Percentiles rank a stretch among this genome's conserved stretches.
phyloP scores from a whole-genome alignment of 2,888 invertebrate species.

The Folsomia candida region DNA sequence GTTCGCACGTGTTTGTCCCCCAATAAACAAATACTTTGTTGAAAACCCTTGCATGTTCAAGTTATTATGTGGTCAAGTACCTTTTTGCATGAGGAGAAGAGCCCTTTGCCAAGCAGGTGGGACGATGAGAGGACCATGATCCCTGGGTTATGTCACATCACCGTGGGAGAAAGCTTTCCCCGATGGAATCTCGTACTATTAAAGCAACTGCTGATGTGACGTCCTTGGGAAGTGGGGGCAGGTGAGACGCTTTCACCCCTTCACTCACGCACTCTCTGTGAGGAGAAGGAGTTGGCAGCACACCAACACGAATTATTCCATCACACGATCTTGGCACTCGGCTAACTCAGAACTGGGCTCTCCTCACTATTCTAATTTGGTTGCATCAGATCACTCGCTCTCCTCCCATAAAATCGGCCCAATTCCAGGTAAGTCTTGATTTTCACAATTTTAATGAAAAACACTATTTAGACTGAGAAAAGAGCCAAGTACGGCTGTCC shows the following conservation, averaged over 20 bases:
- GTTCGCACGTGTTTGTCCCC: too few species aligned
- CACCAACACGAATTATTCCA: too few species aligned
- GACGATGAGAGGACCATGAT: not conserved
- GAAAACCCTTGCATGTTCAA: too few species aligned
- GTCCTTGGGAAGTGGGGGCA: not conserved
- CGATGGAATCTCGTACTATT: not conserved
- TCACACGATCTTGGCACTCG: too few species aligned
- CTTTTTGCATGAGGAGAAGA: too few species aligned
- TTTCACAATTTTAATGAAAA: too few species aligned
- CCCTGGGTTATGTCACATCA: not conserved
- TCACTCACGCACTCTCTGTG: not conserved
- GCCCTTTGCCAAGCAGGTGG: not conserved
- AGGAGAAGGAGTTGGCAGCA: not conserved
- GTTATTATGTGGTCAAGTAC: too few species aligned
- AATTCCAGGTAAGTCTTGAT: not conserved
- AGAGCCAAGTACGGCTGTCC: too few species aligned
- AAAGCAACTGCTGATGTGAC: too few species aligned
- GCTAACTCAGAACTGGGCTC: not conserved
- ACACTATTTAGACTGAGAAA: too few species aligned
- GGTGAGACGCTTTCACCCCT: not conserved
- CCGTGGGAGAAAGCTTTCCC: not conserved
- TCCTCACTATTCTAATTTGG: not conserved
- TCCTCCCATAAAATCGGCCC: too few species aligned
- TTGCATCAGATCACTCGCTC: not conserved
- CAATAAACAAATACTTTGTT: too few species aligned